Evolutionary conservation across 2,888 invertebrate species (phyloP), one percentile per base, ranked within the genome.

Genomic region (Clusia tigrina): DNA sequence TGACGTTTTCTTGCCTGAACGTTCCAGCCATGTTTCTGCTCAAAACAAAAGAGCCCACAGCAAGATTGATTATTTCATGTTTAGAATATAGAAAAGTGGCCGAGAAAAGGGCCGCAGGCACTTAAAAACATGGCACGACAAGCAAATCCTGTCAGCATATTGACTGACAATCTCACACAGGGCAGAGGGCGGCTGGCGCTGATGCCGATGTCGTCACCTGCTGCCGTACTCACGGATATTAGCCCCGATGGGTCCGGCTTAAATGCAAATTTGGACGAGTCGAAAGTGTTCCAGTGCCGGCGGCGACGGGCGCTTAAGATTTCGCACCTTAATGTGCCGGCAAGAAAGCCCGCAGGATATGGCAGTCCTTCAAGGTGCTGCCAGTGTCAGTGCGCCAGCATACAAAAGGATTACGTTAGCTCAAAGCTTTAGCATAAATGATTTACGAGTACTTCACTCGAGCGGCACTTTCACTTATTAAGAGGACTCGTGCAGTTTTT

Each of bases 31-130:
- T 69, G 65, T 71, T 72, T 70, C 67, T 60, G 77, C 71, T n/a
- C 71, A 77, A 77, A 79, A 78, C 77, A 77, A 79, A 77, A 74
- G 79, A n/a, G 78, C 56, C 37, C 58, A 77, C 76, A 75, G 69
- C 77, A 76, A 79, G 79, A 78, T 78, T 78, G 77, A 78, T 78
- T 78, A 78, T 78, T 73, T n/a, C n/a, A n/a, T n/a, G n/a, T n/a
- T n/a, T n/a, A n/a, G n/a, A n/a, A n/a, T n/a, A 63, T 60, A 2
- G 15, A 1, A 37, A 24, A 42, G 56, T 24, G 17, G 42, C 17
- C 38, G 20, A 56, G 51, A 60, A 38, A 53, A 38, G 22, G 57
- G 23, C 18, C 18, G 42, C 60, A 25, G 38, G 51, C 57, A 51
- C 24, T 53, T 51, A 38, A 56, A 58, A 58, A 65, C 56, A 53